Conservation (phyloP, 2,888 invertebrate species). For the Drosophila dives region DNA sequence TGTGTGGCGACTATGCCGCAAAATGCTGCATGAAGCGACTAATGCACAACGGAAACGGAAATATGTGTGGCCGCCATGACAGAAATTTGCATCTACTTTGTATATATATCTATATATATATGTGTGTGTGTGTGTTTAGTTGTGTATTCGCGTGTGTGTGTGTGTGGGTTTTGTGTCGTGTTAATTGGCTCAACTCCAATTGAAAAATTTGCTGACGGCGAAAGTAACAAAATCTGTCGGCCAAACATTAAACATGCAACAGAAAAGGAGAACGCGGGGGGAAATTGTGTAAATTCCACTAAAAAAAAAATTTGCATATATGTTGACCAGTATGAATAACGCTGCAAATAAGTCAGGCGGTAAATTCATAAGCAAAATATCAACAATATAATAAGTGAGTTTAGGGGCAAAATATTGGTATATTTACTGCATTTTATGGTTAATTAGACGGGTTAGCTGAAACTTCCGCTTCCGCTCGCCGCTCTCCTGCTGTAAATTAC, state of each 20-base stretch:
- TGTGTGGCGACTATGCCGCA: conserved; percentile 60
- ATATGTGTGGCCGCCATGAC: conserved; percentile 67
- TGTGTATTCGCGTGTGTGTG: not conserved
- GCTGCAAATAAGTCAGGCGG: conserved; percentile 50
- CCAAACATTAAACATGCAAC: not conserved
- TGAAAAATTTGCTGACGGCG: conserved; percentile 56
- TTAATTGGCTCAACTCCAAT: conserved; percentile 52
- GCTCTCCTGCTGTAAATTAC: conserved; percentile 10
- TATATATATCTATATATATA: conserved; percentile 3
- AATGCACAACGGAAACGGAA: conserved; percentile 79
- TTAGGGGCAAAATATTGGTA: conserved; percentile 28
- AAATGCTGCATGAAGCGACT: conserved; percentile 61
- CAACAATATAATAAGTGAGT: conserved; percentile 8
- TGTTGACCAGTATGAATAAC: conserved; percentile 19
- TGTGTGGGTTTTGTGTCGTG: conserved; percentile 16
- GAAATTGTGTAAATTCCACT: conserved; percentile 18
- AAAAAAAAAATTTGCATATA: conserved; percentile 46
- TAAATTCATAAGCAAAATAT: conserved; percentile 48
- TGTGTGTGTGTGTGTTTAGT: not conserved
- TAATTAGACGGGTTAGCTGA: conserved; percentile 59
- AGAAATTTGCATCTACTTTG: conserved; percentile 8
- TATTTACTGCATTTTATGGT: conserved; percentile 65
- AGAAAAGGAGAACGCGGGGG: not conserved
- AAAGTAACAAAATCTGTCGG: not conserved
- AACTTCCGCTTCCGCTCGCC: conserved; percentile 42